Evolutionary conservation across 92 coral and sea anemone species (phyloP).

Genomic region (Zoanthus sociatus): DNA sequence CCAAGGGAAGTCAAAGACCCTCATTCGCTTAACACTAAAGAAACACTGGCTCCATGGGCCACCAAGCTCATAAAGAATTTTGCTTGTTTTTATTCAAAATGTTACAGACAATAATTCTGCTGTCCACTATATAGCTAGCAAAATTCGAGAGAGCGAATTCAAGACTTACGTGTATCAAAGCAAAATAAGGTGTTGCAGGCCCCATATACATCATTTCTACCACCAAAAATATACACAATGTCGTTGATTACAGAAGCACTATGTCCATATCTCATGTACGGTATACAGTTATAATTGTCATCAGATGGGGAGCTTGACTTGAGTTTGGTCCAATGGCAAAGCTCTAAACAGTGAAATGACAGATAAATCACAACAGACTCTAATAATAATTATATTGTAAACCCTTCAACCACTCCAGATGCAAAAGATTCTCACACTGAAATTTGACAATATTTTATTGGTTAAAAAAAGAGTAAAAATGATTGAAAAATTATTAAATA

Average conservation of each 20-base stretch:
- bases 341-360: conserved; percentile 54
- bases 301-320: conserved; percentile 54
- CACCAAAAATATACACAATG: conserved; percentile 89
- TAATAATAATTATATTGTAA: no score
- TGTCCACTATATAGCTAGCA: background rate
- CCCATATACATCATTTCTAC: conserved; percentile 90
- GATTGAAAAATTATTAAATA: no score
- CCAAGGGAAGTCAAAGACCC: no score
- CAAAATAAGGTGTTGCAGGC: conserved; percentile 90
- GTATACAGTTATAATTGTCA: conserved; percentile 64
- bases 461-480: no score
- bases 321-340: conserved; percentile 85
- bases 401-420: background rate
- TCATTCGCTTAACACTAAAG: no score
- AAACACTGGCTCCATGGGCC: no score
- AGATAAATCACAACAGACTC: background rate
- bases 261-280: conserved; percentile 98
- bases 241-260: conserved; percentile 89
- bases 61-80: no score
- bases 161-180: conserved; percentile 84
- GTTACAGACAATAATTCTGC: background rate
- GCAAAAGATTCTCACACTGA: no score
- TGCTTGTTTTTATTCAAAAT: background rate
- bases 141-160: background rate
- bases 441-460: no score